A percentile compares a stretch with the other conserved stretches of the same genome.
phyloP scores from a whole-genome alignment of 1,140 invertebrate species.

The Steinernema feltiae region DNA sequence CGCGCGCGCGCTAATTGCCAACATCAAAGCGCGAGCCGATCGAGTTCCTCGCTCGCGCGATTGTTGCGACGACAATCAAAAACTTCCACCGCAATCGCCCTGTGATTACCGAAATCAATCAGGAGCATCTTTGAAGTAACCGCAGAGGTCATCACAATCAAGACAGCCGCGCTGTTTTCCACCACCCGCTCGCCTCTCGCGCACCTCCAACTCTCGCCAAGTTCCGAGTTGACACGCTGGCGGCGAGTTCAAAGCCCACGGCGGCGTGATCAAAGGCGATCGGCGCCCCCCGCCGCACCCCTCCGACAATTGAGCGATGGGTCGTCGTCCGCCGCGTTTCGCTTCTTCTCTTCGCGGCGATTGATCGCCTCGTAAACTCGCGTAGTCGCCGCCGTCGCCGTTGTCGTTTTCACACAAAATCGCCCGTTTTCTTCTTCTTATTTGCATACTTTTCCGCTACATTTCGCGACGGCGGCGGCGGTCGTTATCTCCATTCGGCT shows the following conservation, averaged over 20 bases:
- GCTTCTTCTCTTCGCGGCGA: too few relatives aligned
- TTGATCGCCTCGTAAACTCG: conserved; percentile 9
- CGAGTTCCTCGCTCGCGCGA: too few relatives aligned
- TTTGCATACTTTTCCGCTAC: too few relatives aligned
- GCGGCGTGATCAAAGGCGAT: conserved; percentile 7
- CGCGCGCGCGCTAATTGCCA: too few relatives aligned
- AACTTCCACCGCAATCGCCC: not conserved
- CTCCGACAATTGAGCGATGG: not conserved
- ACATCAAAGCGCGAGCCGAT: too few relatives aligned
- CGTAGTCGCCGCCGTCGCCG: too few relatives aligned
- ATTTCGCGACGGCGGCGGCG: too few relatives aligned
- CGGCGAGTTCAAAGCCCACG: not conserved
- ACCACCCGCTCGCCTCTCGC: not conserved
- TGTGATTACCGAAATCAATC: not conserved
- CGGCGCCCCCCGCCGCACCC: not conserved
- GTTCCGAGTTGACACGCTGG: not conserved
- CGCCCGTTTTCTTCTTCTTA: too few relatives aligned
- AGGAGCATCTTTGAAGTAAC: not conserved
- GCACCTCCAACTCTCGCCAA: not conserved
- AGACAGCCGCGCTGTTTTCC: not conserved
- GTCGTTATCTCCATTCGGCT: not conserved
- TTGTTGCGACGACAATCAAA: not conserved
- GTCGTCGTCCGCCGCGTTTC: too few relatives aligned
- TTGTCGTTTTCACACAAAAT: too few relatives aligned
- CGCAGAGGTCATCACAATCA: not conserved